Evolutionary conservation across 2,888 invertebrate species (phyloP), one percentile per base, ranked within the genome.

Genomic region (Apamea sordens): DNA sequence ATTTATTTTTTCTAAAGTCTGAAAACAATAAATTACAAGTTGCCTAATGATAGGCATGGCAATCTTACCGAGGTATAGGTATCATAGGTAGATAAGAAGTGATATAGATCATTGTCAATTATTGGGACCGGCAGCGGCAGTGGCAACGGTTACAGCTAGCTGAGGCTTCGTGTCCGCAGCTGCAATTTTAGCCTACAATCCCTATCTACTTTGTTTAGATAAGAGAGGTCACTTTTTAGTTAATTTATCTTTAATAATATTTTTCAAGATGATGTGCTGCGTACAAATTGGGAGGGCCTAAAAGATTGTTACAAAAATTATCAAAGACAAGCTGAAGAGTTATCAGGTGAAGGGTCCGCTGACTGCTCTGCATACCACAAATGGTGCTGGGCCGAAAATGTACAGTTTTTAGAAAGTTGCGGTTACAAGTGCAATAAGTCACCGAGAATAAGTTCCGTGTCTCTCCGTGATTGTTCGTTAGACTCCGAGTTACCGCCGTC

Each of bases 291-390:
- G 85, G 85, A 83, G 75, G 79, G 73, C 7, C 68, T 83, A 61
- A 85, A 75, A 77, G 79, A 87, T 67, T 73, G 71, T 32, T 83
- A 74, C 53, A 77, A 79, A 32, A 87, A 83, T 44, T 77, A 80
- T 36, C 79, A 70, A 76, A 87, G 65, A 61, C 75, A 77, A 63
- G 41, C 13, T 21, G n/a, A 41, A 53, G 41, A 75, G 21, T 24
- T 24, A 64, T 6, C 50, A 72, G 53, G 21, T 24, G 28, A 2
- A 7, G 32, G 44, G 50, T 53, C 70, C 8, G 32, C 3, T 50
- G 32, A 79, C 59, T 41, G 50, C n/a, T 21, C 74, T 21, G 83
- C 36, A 28, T 79, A 76, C 50, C n/a, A 71, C 1, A 77, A 82
- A 53, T 82, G 83, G 77, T 69, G 77, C 47, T 83, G 87, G 83